Evolutionary conservation across 2,797 vertebrate species (phyloP), one percentile per base, ranked within the genome.

Genomic region (Gymnodraco acuticeps): DNA sequence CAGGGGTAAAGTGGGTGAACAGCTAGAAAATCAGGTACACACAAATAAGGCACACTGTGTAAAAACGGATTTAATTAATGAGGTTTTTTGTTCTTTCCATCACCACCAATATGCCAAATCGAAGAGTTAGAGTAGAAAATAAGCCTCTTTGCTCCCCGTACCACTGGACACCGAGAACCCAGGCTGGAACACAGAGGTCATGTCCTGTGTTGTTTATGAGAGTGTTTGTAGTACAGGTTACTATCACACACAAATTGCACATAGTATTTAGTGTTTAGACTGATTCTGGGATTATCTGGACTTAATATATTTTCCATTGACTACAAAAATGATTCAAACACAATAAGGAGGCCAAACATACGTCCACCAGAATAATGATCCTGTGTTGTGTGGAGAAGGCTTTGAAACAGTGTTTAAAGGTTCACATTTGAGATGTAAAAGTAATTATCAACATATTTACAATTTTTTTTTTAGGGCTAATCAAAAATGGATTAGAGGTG

Each of bases 41-140:
- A 56, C 14, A 70, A 54, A 42, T 33, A 45, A 73, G 31, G 23
- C 3, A 45, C 0, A 2, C 11, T 4, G 13, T 63, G 48, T 46
- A 64, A 66, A 72, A 38, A 65, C 27, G 23, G 60, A 64, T 48
- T 13, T 23, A 14, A 54, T 69, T n/a, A 64, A 15, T 53, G 6
- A 73, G 58, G 20, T 38, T 38, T 42, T 64, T 27, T 27, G 23
- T 27, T 27, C 23, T 60, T n/a, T 45, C 33, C 7, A 70, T 61
- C 6, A 31, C 41, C 17, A 53, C 33, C n/a, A 54, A 31, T 15
- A 43, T n/a, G 42, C 50, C 12, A 51, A 51, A 54, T 73, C 16
- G 73, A 67, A 86, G 41, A 68, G 65, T 47, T 41, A 23, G 27
- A 68, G 27, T 58, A 52, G 55, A 74, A 88, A 73, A 67, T 68